Evolutionary conservation across 2,797 vertebrate species (phyloP), one percentile per base, ranked within the genome.

Genomic region (Streptopelia turtur): DNA sequence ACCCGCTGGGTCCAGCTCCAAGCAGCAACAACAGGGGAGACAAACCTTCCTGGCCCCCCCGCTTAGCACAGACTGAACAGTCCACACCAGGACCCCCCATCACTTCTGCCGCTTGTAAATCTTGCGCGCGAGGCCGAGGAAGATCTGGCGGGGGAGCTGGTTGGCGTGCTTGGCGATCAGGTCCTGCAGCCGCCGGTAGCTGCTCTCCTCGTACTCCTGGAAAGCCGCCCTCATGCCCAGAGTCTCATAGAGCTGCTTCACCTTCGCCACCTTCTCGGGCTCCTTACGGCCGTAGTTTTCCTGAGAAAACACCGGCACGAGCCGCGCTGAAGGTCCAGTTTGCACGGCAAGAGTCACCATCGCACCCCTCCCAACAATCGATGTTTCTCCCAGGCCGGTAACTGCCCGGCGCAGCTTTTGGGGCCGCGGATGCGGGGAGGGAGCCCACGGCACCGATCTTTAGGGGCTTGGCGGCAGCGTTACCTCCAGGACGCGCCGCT

Each of bases 21-120:
- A 18, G 8, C 16, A 55, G 97, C 95, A 95, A 93, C 76, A 55
- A 71, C 93, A 55, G 84, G 93, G 18, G 91, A 95, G 91, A 9
- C 10, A 22, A 56, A 16, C 0, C 10, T 23, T 11, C 16, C 43
- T 3, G 15, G 4, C 5, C 30, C 33, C 43, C 43, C 43, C 16
- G 2, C n/a, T 41, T 0, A 3, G 16, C 22, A 33, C 12, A 37
- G 66, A 9, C 9, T 12, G 3, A 27, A 21, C 35, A 60, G 64
- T 13, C 11, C 53, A 9, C 2, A 2, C 16, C 5, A 31, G 3
- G 28, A 6, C 74, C 21, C 35, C 28, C 37, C 55, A 17, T 99
- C 97, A 99, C 83, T 99, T 99, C 96, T 98, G 98, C 37, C 99
- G 98, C 96, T 98, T 99, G 97, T 99, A 99, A 83, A 99, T 99